Evolutionary conservation across 2,113 vertebrate species (phyloP).

Genomic region (Theristicus caerulescens): DNA sequence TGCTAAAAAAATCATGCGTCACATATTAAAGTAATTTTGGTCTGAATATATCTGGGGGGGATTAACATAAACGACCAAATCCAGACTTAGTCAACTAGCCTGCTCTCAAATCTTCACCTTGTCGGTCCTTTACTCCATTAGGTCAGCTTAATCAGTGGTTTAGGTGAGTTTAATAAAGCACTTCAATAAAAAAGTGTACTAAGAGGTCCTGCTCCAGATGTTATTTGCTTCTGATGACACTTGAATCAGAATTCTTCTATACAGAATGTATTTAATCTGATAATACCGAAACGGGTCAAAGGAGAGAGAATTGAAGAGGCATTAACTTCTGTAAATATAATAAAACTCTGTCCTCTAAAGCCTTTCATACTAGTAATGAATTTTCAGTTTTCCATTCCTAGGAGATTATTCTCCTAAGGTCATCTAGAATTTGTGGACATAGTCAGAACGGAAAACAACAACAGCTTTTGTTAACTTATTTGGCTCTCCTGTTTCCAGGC

Average conservation of each 20-base stretch:
- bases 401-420: conserved; percentile 35
- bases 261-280: conserved; percentile 32
- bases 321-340: conserved; percentile 59
- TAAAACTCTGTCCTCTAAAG: conserved; percentile 42
- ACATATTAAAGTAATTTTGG: background rate
- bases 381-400: conserved; percentile 23
- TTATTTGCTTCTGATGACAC: conserved; percentile 17
- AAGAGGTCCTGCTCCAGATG: conserved; percentile 14
- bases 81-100: background rate
- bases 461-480: background rate
- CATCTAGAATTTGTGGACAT: background rate
- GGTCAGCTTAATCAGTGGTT: background rate
- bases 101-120: background rate
- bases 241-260: conserved; percentile 15
- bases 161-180: background rate
- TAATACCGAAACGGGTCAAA: conserved; percentile 12
- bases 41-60: background rate
- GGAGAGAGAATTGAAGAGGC: conserved; percentile 28
- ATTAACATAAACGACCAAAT: background rate
- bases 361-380: conserved; percentile 28
- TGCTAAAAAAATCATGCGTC: background rate
- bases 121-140: background rate
- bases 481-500: background rate
- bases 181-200: conserved; percentile 3
- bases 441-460: background rate